Evolutionary conservation across 2,113 vertebrate genomes (phyloP).

Genomic region (Machaerirhynchus nigripectus): DNA sequence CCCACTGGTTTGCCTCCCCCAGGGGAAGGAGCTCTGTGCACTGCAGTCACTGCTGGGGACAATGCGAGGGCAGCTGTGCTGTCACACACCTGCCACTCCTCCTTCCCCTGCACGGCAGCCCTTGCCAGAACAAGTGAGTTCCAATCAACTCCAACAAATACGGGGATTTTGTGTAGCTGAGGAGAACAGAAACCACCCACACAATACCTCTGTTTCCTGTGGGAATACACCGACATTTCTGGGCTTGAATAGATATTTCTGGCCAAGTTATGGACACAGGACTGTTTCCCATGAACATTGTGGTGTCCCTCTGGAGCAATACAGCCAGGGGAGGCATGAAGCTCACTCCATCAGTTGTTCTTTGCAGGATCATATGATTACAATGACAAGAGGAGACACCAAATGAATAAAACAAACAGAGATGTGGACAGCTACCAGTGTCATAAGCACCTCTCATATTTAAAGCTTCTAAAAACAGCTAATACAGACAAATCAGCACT

Average conservation of each 20-base stretch:
- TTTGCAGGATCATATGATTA: background rate
- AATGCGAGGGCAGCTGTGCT: background rate
- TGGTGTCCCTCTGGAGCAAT: background rate
- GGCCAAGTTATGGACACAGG: background rate
- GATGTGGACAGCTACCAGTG: background rate
- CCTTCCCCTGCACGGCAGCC: background rate
- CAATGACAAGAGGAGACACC: background rate
- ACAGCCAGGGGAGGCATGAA: background rate
- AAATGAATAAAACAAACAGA: background rate
- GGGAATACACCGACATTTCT: background rate
- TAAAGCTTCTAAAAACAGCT: background rate
- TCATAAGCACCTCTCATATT: background rate
- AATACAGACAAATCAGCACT: background rate
- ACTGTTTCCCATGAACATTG: background rate
- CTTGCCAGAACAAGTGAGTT: background rate
- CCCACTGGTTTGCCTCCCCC: background rate
- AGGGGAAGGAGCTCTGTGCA: background rate
- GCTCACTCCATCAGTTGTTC: background rate
- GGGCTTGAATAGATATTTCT: constrained; percentile 14
- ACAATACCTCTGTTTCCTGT: constrained; percentile 9
- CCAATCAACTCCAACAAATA: background rate
- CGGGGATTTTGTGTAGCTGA: background rate
- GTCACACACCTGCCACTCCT: background rate
- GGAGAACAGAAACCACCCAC: background rate
- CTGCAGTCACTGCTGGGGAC: fast-evolving